Evolutionary conservation across 2,888 invertebrate genomes (phyloP).

Genomic region (Nomada hirtipes): DNA sequence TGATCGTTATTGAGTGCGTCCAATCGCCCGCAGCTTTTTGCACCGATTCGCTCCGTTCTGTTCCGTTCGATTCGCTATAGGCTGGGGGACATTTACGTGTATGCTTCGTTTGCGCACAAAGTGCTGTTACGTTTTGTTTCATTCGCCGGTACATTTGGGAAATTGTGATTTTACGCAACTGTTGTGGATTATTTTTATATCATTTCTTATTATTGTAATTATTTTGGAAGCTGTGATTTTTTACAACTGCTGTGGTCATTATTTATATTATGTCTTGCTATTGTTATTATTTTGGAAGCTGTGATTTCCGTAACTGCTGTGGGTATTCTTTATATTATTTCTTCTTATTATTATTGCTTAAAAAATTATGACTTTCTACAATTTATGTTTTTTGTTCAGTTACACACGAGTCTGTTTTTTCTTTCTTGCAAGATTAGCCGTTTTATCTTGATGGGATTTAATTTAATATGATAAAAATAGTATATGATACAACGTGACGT

Average conservation of each 20-base stretch:
- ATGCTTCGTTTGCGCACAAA: background rate
- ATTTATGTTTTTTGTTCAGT: too few species aligned
- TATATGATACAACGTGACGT: background rate
- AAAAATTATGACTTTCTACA: too few species aligned
- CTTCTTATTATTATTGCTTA: too few species aligned
- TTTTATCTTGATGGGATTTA: background rate
- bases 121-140: background rate
- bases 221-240: background rate
- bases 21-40: slow-evolving; percentile 12
- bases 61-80: background rate
- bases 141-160: background rate
- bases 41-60: slow-evolving; percentile 25
- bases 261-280: too few species aligned
- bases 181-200: background rate
- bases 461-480: background rate
- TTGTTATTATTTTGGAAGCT: too few species aligned
- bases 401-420: too few species aligned
- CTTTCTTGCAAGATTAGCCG: too few species aligned
- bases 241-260: too few species aligned
- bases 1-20: slow-evolving; percentile 50
- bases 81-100: slow-evolving; percentile 5
- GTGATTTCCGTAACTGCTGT: too few species aligned
- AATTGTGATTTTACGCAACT: too few species aligned
- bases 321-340: too few species aligned
- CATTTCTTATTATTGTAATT: background rate